A percentile compares a stretch with the other conserved stretches of the same genome.
Conservation (phyloP, 2,797 vertebrate species). For the Protosalanx chinensis region DNA sequence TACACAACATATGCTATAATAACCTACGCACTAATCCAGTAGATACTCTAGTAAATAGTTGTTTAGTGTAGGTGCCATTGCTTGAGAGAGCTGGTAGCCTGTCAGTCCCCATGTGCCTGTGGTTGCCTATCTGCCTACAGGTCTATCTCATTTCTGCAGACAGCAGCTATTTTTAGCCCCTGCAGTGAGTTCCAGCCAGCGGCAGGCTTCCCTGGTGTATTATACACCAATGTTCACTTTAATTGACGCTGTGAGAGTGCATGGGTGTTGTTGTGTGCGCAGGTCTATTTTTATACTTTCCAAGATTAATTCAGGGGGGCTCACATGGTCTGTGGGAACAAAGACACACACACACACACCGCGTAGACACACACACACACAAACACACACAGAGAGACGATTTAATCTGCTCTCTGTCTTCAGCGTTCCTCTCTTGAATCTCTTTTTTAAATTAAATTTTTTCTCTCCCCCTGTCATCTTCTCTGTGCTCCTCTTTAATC, state of each 20-base stretch:
- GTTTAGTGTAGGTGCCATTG: background rate
- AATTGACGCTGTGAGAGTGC: conserved; percentile 47
- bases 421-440: background rate
- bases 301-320: background rate
- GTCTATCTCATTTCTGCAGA: conserved; percentile 55
- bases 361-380: conserved; percentile 4
- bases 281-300: background rate
- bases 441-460: background rate
- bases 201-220: conserved; percentile 8
- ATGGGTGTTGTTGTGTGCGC: conserved; percentile 20
- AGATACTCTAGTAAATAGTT: background rate
- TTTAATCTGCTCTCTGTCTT: background rate
- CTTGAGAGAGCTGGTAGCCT: conserved; percentile 2
- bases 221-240: conserved; percentile 48
- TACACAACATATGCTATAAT: no score
- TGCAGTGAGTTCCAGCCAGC: conserved; percentile 42
- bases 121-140: conserved; percentile 42
- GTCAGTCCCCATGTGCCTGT: conserved; percentile 33
- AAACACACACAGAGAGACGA: background rate
- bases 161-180: conserved; percentile 62
- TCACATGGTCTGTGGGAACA: background rate
- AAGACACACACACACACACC: conserved; percentile 2
- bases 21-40: no score
- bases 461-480: background rate
- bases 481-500: background rate